Percentiles rank a stretch among this genome's conserved stretches.
Conservation (phyloP, 2,797 vertebrate species). For the Premnoplex brunnescens region DNA sequence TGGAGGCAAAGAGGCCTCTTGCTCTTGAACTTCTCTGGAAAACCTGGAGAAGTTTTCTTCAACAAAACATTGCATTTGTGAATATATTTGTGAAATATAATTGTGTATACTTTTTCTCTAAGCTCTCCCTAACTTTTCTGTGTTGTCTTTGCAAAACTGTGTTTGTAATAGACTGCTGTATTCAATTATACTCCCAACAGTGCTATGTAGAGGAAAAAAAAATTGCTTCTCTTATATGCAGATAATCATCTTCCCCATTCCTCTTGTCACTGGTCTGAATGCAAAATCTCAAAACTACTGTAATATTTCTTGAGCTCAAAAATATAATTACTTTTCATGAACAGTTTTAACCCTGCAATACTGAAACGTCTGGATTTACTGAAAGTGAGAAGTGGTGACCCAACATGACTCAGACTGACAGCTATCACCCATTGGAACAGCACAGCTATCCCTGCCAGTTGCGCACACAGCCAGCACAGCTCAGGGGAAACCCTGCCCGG, state of each 20-base stretch:
- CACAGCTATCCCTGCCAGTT: rapidly evolving
- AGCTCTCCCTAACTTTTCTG: neutral
- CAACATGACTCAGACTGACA: neutral
- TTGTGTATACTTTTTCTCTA: neutral
- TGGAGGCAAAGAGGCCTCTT: neutral
- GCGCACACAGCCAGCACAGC: rapidly evolving
- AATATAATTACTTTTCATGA: constrained; percentile 41
- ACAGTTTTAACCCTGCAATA: constrained; percentile 14
- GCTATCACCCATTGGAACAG: neutral
- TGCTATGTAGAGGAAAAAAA: constrained; percentile 15
- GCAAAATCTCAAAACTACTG: constrained; percentile 2
- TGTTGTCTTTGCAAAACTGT: neutral
- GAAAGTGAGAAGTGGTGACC: neutral
- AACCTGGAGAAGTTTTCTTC: neutral
- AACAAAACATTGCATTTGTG: neutral
- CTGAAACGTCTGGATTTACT: neutral
- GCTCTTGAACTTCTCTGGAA: neutral
- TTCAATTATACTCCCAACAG: constrained; percentile 16
- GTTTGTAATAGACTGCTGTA: neutral
- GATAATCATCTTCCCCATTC: neutral
- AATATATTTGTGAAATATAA: neutral
- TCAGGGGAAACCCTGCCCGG: rapidly evolving
- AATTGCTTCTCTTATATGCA: neutral
- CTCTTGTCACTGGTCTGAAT: constrained; percentile 14
- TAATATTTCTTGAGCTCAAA: constrained; percentile 51